Evolutionary conservation across 2,113 vertebrate species (phyloP), one percentile per base, ranked within the genome.

Genomic region (Sterrhoptilus dennistouni): DNA sequence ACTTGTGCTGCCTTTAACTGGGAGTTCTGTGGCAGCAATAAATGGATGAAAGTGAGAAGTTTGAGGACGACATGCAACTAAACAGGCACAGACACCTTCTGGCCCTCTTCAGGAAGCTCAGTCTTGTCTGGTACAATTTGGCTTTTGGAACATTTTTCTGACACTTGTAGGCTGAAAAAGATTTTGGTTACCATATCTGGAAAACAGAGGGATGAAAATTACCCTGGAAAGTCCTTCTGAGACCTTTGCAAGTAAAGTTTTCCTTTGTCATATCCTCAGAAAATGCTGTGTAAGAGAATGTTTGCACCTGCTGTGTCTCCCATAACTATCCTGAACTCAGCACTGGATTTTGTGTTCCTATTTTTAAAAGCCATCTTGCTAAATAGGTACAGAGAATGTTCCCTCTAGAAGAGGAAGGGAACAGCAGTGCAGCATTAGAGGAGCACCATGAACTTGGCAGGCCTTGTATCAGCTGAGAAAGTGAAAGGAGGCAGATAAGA

Each of bases 291-390:
- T 95, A 83, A 95, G 88, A 83, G 75, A 75, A 77, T 17, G 72
- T 71, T 92, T 92, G 89, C 83, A 92, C 93, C 93, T 96, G 89
- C 87, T 95, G 12, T 52, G 29, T 45, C 83, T 92, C 61, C 64
- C 61, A 6, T 68, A 93, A 56, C 87, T 47, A 28, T 71, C 91
- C 72, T 47, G 44, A 95, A 63, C 83, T 70, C 89, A 29, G 87
- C 60, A 53, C 28, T 71, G 83, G 77, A 56, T 94, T 95, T 87
- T 40, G 52, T 84, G 72, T 91, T 92, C 86, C 94, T 96, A 66
- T 95, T 95, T 97, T 95, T 92, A 96, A 97, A 95, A 97, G 69
- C 64, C 56, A 12, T 87, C 80, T 68, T 53, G 65, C 72, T 92
- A 92, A 96, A 91, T 29, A 75, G 86, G 38, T 36, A 4, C 35